Percentiles rank a stretch among this genome's conserved stretches.
phyloP scores from a whole-genome alignment of 1,140 invertebrate genomes.

The Calliopsis andreniformis region DNA sequence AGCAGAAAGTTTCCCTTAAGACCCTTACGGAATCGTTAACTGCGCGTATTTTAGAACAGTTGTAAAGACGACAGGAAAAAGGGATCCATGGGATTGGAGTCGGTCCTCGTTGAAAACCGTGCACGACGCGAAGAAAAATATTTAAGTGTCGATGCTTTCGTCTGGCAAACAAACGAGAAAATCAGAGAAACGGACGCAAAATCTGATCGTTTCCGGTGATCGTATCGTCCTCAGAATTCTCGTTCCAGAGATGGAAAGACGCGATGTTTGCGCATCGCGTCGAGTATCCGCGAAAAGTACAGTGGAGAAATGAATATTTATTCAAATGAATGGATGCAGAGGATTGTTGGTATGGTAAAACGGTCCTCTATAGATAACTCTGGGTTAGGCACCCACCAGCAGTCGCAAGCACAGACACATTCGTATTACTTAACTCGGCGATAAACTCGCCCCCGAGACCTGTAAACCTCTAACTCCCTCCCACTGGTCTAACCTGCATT shows the following conservation, averaged over 20 bases:
- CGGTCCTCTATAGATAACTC: slow-evolving; percentile 73
- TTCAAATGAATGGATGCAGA: slow-evolving; percentile 68
- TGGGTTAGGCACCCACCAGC: slow-evolving; percentile 65
- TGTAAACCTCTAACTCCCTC: slow-evolving; percentile 70
- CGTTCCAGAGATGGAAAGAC: too few relatives aligned
- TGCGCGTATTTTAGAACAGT: slow-evolving; percentile 71
- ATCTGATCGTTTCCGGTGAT: neutral
- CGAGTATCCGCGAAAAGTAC: slow-evolving; percentile 24
- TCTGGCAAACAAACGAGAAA: neutral
- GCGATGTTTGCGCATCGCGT: too few relatives aligned
- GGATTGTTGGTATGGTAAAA: slow-evolving; percentile 65
- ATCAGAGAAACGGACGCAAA: too few relatives aligned
- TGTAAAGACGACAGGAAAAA: slow-evolving; percentile 62
- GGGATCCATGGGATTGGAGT: slow-evolving; percentile 59
- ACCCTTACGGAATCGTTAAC: slow-evolving; percentile 74
- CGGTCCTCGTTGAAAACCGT: slow-evolving; percentile 27
- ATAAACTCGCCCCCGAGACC: slow-evolving; percentile 75
- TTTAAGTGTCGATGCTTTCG: neutral
- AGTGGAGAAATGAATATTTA: slow-evolving; percentile 69
- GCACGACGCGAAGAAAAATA: slow-evolving; percentile 23
- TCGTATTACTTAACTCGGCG: slow-evolving; percentile 77
- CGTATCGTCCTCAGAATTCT: too few relatives aligned
- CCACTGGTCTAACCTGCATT: slow-evolving; percentile 64
- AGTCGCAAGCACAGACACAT: slow-evolving; percentile 72
- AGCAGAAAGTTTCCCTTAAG: slow-evolving; percentile 70